These are phyloP conservation scores for Pammene aurita DNA, from an alignment of 2,888 invertebrate species.

Conservation along the genomic window DNA sequence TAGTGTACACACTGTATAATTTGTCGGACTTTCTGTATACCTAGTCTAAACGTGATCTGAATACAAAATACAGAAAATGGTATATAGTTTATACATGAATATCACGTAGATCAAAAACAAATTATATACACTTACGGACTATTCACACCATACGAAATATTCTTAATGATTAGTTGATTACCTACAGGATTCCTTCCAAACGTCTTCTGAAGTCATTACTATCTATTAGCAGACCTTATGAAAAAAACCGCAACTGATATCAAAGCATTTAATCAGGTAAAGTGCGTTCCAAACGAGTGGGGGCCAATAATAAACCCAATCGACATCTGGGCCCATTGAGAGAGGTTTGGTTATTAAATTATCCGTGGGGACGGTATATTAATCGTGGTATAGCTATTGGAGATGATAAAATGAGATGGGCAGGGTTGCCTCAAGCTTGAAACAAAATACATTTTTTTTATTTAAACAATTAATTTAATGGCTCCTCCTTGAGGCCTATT, in stretches of 20 bases:
- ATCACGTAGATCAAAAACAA: too few species aligned
- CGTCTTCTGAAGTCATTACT: constrained; percentile 36
- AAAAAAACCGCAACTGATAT: constrained; percentile 42
- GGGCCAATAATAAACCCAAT: constrained; percentile 40
- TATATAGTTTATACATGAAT: too few species aligned
- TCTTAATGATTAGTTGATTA: constrained; percentile 12
- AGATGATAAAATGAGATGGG: constrained; percentile 48
- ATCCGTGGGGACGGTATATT: constrained; percentile 49
- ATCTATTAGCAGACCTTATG: constrained; percentile 38
- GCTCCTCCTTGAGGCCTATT: too few species aligned
- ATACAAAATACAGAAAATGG: too few species aligned
- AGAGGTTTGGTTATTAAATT: constrained; percentile 48
- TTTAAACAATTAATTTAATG: neutral
- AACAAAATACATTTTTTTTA: neutral
- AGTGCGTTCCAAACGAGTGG: constrained; percentile 42
- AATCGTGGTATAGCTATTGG: constrained; percentile 49
- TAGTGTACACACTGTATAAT: too few species aligned
- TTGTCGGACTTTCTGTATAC: too few species aligned
- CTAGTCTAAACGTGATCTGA: too few species aligned
- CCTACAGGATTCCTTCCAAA: constrained; percentile 21
- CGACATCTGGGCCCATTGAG: constrained; percentile 42
- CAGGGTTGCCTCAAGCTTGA: constrained; percentile 14
- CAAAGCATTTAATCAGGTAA: constrained; percentile 45
- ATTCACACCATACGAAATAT: neutral
- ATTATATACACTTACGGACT: too few species aligned